These are phyloP conservation scores for Eueremaeus valkanovi DNA, from an alignment of 2,888 invertebrate species.

Conservation along the genomic window DNA sequence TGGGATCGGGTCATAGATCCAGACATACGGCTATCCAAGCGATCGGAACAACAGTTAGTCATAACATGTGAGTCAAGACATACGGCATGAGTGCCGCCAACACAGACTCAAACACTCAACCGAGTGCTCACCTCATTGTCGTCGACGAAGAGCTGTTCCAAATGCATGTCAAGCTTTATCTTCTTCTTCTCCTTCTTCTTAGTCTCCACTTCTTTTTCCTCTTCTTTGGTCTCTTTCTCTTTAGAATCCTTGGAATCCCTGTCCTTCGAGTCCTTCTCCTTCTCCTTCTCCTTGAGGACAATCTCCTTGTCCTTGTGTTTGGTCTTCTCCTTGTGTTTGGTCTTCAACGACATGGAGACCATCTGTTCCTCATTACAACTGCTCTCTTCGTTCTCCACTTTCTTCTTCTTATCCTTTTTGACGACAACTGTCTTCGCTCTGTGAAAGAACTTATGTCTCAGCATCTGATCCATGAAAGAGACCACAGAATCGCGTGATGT, in stretches of 20 bases:
- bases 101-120: too few relatives aligned
- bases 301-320: constrained; percentile 46
- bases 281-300: too few relatives aligned
- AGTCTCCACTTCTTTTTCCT: constrained; percentile 52
- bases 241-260: constrained; percentile 51
- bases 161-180: constrained; percentile 94
- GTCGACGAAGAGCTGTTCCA: constrained; percentile 89
- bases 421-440: constrained; percentile 82
- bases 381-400: constrained; percentile 52
- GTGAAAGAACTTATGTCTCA: constrained; percentile 90
- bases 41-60: not conserved
- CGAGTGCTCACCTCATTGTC: constrained; percentile 66
- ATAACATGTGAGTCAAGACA: too few relatives aligned
- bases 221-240: constrained; percentile 51
- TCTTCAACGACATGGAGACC: constrained; percentile 5
- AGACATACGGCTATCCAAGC: constrained; percentile 67
- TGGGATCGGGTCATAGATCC: constrained; percentile 96
- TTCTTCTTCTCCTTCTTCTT: constrained; percentile 75
- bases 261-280: constrained; percentile 52
- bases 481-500: constrained; percentile 73
- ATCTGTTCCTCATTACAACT: constrained; percentile 54
- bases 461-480: constrained; percentile 74
- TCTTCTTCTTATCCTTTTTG: constrained; percentile 62
- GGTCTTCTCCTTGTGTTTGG: constrained; percentile 48
- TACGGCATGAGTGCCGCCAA: too few relatives aligned